Conservation (phyloP, 2,888 invertebrate species). For the Bedellia somnulentella region DNA sequence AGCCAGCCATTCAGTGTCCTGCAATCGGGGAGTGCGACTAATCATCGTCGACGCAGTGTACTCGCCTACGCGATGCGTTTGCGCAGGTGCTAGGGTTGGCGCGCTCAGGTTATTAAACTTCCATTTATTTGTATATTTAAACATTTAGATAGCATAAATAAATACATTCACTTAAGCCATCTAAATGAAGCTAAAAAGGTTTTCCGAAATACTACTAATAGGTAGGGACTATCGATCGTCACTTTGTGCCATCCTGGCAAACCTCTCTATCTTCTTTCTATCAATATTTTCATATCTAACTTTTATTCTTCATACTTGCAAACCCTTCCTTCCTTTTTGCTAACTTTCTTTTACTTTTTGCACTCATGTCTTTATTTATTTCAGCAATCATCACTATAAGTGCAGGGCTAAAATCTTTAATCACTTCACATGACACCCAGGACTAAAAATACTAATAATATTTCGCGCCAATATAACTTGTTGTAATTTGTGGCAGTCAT, state of each 20-base stretch:
- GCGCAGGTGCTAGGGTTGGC: slow-evolving; percentile 12
- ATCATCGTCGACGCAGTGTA: slow-evolving; percentile 14
- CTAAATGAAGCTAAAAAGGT: background rate
- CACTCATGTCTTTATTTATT: no score
- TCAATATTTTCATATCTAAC: background rate
- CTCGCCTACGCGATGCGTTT: slow-evolving; percentile 24
- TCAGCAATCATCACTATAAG: no score
- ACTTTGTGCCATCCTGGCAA: no score
- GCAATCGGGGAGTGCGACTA: slow-evolving; percentile 7
- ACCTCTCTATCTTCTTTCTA: background rate
- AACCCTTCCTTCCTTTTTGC: no score
- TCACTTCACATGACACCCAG: background rate
- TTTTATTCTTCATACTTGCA: background rate
- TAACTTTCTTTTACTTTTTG: no score
- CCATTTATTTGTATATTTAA: background rate
- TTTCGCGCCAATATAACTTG: background rate
- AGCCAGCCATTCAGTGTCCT: slow-evolving; percentile 19
- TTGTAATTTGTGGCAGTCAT: no score
- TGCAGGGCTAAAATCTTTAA: no score
- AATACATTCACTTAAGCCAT: background rate
- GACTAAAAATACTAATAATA: background rate
- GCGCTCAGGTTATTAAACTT: background rate
- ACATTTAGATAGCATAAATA: background rate
- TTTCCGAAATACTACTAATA: background rate
- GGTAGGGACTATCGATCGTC: no score